A percentile compares a stretch with the other conserved stretches of the same genome.
phyloP scores from a whole-genome alignment of 2,113 vertebrate genomes.

The Trachemys scripta region DNA sequence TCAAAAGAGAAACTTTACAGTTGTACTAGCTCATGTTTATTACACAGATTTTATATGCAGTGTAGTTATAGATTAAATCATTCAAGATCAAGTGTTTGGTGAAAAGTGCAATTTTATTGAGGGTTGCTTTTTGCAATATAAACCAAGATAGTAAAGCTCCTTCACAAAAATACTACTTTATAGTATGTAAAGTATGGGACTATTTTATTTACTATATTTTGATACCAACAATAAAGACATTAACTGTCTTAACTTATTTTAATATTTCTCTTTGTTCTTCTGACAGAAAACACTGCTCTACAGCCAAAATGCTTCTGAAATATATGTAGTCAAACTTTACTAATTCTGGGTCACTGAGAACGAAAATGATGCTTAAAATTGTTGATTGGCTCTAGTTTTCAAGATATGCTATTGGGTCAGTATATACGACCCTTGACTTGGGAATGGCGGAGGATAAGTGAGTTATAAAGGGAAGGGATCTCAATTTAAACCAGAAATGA shows the following conservation, averaged over 20 bases:
- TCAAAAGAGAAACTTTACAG: not conserved
- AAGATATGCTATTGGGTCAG: no score
- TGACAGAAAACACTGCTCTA: not conserved
- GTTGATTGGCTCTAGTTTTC: no score
- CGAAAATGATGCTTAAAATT: no score
- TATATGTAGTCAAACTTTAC: no score
- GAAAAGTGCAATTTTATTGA: not conserved
- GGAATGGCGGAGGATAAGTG: no score
- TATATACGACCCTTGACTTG: no score
- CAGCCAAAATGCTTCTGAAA: no score
- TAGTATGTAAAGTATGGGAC: not conserved
- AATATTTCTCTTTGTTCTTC: not conserved
- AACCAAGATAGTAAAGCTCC: accelerated
- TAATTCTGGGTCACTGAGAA: no score
- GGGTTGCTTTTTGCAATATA: not conserved
- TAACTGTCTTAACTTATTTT: no score
- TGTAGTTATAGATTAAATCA: not conserved
- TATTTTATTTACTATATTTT: not conserved
- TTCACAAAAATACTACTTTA: not conserved
- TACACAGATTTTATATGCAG: not conserved
- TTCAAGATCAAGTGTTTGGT: not conserved
- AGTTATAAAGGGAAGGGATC: no score
- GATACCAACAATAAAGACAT: not conserved
- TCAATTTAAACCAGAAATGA: no score
- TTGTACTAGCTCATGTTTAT: not conserved